phyloP scores from a whole-genome alignment of 2,797 vertebrate genomes.

The Tokudaia tokunoshimensis region DNA sequence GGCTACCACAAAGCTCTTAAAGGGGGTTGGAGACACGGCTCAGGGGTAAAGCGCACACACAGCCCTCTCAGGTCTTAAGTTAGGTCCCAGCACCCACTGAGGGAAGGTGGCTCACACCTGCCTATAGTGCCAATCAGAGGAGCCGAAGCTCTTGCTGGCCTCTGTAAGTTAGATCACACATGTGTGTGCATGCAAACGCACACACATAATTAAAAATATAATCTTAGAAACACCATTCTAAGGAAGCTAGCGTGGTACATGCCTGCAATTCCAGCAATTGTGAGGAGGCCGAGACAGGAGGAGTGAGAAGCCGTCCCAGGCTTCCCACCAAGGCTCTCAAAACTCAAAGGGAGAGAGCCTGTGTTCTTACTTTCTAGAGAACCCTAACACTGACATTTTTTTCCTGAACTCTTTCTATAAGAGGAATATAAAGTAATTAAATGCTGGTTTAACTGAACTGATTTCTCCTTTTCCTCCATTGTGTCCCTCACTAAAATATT shows the following conservation, averaged over 20 bases:
- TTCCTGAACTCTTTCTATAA: conserved; percentile 35
- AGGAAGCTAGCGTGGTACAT: not conserved
- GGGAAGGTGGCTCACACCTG: not conserved
- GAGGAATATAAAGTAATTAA: not conserved
- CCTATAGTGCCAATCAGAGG: not conserved
- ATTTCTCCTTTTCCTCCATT: not conserved
- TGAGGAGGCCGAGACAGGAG: no score
- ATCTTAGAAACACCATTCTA: not conserved
- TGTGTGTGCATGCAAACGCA: not conserved
- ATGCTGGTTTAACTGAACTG: not conserved
- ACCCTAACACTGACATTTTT: not conserved
- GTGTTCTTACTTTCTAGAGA: not conserved
- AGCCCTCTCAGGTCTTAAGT: not conserved
- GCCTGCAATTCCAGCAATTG: not conserved
- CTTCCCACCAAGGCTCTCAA: not conserved
- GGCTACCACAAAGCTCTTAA: not conserved
- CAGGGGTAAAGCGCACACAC: not conserved
- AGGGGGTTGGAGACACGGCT: not conserved
- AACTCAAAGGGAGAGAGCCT: not conserved
- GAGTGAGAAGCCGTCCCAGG: not conserved
- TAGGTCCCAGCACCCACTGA: not conserved
- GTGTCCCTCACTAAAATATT: not conserved
- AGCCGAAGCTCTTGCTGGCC: not conserved
- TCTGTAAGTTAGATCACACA: not conserved
- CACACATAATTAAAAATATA: not conserved